Evolutionary conservation across 2,888 invertebrate genomes (phyloP).

Genomic region (Melolontha melolontha): DNA sequence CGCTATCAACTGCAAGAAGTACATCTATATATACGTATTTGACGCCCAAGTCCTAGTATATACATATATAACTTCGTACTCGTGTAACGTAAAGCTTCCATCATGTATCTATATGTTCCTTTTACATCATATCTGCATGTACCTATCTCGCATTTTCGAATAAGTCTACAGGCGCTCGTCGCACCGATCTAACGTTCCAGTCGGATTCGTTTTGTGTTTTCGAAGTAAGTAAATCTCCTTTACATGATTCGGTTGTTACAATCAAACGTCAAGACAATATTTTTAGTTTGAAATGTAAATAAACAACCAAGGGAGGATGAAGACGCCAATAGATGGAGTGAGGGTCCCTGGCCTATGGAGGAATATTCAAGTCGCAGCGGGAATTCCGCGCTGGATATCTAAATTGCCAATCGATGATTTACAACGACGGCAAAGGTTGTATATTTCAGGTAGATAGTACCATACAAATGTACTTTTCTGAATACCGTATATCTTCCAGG

Average conservation of each 20-base stretch:
- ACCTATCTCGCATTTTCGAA: no score
- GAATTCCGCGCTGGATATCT: not conserved
- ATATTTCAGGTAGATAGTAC: constrained; percentile 1
- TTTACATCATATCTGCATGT: no score
- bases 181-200: constrained; percentile 12
- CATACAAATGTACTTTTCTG: not conserved
- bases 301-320: not conserved
- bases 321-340: not conserved
- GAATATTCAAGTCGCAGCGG: no score
- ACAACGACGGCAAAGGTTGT: not conserved
- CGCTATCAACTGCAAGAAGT: no score
- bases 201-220: constrained; percentile 15
- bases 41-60: no score
- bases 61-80: no score
- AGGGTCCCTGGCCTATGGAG: no score
- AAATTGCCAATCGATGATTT: constrained; percentile 25
- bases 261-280: constrained; percentile 33
- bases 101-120: no score
- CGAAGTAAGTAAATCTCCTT: constrained; percentile 23
- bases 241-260: constrained; percentile 33
- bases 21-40: no score
- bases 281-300: constrained; percentile 13
- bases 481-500: not conserved
- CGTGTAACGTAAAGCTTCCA: no score
- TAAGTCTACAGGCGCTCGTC: no score